phyloP scores from a whole-genome alignment of 2,797 vertebrate species.

The Meriones psammophilus region DNA sequence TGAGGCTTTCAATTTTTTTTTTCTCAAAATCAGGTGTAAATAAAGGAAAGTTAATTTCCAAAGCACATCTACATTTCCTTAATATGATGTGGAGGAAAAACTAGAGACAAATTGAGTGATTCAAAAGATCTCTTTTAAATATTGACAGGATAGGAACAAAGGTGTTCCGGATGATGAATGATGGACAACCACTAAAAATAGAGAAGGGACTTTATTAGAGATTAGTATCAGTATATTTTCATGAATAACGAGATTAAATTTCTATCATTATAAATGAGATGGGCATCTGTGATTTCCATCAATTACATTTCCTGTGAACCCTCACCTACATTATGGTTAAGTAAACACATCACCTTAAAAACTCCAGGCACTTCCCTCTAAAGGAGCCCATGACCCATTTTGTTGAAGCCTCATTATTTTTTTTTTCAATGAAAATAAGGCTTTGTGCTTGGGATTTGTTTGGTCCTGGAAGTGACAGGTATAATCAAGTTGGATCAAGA shows the following conservation, averaged over 20 bases:
- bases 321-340: background rate
- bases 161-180: background rate
- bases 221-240: conserved; percentile 32
- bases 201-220: conserved; percentile 5
- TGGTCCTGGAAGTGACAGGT: conserved; percentile 67
- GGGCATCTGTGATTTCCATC: background rate
- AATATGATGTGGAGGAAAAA: background rate
- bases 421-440: conserved; percentile 67
- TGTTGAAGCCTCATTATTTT: conserved; percentile 36
- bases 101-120: background rate
- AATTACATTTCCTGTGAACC: background rate
- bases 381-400: conserved; percentile 39
- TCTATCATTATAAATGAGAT: background rate
- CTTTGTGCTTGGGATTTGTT: conserved; percentile 68
- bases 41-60: conserved; percentile 57
- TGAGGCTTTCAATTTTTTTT: conserved; percentile 13
- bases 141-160: background rate
- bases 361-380: conserved; percentile 21
- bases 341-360: background rate
- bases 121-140: conserved; percentile 4
- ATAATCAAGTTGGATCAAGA: conserved; percentile 62
- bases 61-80: conserved; percentile 56
- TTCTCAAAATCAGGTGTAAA: conserved; percentile 56
- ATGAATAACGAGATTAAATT: conserved; percentile 28
- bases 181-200: background rate